Base-by-base conservation (phyloP, 2,888 invertebrate genomes). In the Volucella zonaria region DNA sequence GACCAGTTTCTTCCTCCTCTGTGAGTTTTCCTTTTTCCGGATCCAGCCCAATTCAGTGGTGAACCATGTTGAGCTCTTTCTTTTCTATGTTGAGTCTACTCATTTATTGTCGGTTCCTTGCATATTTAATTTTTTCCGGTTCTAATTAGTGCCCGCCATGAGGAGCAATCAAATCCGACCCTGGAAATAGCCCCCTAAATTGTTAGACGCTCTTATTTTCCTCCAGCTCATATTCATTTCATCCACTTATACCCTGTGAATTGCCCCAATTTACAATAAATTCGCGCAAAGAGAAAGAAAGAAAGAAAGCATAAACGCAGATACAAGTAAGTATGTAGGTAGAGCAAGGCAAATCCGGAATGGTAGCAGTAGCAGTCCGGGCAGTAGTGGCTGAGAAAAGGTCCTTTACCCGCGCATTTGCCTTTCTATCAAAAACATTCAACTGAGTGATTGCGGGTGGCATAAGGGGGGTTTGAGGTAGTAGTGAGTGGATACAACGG, bases 391-490 rank as follows among this genome's bases (percentile, higher is more conserved):
- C 77, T 71, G 64, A 61, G 54, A 70, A 82, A 78, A 74, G 80
- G 83, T 85, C 76, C 80, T 80, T 85, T 76, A 80, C 70, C 83
- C 83, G 75, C 83, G 62, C 62, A 71, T 74, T 76, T 85, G 71
- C 83, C 76, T 77, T 85, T 85, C 81, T 85, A 81, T 85, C 81
- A 77, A 81, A 85, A 85, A 71, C 81, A 85, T 85, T 85, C 76
- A 77, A 64, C 85, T 85, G 85, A 85, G 81, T 85, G 85, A 85
- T 85, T 85, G 73, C 73, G 73, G 67, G 42, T n/a, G 59, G 68
- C 56, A 61, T 59, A 75, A 70, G 62, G 47, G 62, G 47, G 79
- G 74, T 51, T 52, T 42, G n/a, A 23, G 31, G 15, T 62, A 45
- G 58, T 31, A n/a, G 23, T 43, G 42, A n/a, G 23, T 43, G 68